phyloP scores from a whole-genome alignment of 2,797 vertebrate species.

The Erpetoichthys calabaricus region DNA sequence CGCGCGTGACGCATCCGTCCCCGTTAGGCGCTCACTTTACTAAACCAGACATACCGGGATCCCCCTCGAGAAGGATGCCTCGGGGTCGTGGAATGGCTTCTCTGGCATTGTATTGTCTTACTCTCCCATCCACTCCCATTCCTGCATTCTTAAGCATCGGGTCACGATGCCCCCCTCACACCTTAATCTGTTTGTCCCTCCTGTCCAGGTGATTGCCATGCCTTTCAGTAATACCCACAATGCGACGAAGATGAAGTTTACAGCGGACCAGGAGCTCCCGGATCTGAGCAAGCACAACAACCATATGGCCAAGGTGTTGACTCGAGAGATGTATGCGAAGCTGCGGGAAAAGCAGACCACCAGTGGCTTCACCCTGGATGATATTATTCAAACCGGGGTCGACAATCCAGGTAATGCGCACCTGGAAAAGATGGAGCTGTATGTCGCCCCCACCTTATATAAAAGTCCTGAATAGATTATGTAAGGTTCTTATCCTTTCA shows the following conservation, averaged over 20 bases:
- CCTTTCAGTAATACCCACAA: conserved; percentile 93
- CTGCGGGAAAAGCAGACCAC: conserved; percentile 71
- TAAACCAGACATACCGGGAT: too few species aligned
- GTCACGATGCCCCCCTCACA: too few species aligned
- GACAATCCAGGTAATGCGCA: conserved; percentile 81
- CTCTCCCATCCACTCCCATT: too few species aligned
- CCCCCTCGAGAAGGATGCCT: too few species aligned
- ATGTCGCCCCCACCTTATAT: conserved; percentile 21
- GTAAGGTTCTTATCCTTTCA: conserved; percentile 34
- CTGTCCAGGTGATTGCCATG: conserved; percentile 49
- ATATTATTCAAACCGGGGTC: conserved; percentile 84
- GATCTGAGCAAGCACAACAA: conserved; percentile 87
- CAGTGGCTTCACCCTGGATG: conserved; percentile 83
- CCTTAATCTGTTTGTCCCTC: too few species aligned
- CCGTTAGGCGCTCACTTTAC: too few species aligned
- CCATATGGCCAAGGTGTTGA: conserved; percentile 84
- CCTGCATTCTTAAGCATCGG: too few species aligned
- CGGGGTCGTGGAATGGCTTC: too few species aligned
- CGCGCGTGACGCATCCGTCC: too few species aligned
- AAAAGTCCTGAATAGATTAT: conserved; percentile 22
- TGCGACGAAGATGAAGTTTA: conserved; percentile 63
- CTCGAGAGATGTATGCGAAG: conserved; percentile 57
- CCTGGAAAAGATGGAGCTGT: too few species aligned
- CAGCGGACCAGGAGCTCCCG: conserved; percentile 62
- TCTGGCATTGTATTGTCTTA: too few species aligned